Conservation (phyloP, 1,140 invertebrate genomes). For the Nebria ingens region DNA sequence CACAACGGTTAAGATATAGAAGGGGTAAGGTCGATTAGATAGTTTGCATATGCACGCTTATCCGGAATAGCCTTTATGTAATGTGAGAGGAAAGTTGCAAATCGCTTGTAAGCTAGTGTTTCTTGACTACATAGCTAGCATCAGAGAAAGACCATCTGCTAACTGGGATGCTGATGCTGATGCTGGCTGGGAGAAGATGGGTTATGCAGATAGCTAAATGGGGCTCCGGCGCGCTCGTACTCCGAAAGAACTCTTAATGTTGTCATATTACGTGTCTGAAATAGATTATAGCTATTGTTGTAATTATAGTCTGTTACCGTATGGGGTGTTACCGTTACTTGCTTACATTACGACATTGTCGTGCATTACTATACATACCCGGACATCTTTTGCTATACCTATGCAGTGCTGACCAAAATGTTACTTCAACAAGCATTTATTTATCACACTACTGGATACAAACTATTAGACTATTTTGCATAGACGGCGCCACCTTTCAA, state of each 20-base stretch:
- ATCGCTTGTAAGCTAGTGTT: too few relatives aligned
- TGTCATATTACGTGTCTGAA: slow-evolving; percentile 33
- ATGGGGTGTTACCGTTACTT: slow-evolving; percentile 19
- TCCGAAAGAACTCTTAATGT: slow-evolving; percentile 32
- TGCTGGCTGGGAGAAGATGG: slow-evolving; percentile 20
- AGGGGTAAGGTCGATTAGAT: slow-evolving; percentile 28
- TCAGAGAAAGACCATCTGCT: slow-evolving; percentile 26
- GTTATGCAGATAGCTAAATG: slow-evolving; percentile 30
- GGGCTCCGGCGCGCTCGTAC: slow-evolving; percentile 16
- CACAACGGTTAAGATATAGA: too few relatives aligned
- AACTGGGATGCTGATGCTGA: slow-evolving; percentile 19
- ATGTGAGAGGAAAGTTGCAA: too few relatives aligned
- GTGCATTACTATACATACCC: too few relatives aligned
- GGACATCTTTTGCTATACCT: too few relatives aligned
- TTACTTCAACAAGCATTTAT: too few relatives aligned
- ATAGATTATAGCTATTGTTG: slow-evolving; percentile 34
- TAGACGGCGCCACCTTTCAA: too few relatives aligned
- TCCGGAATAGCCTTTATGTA: slow-evolving; percentile 18
- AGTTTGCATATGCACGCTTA: slow-evolving; percentile 24
- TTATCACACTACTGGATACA: too few relatives aligned
- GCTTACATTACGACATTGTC: too few relatives aligned
- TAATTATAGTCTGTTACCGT: slow-evolving; percentile 30
- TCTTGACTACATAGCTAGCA: too few relatives aligned
- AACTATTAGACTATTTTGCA: too few relatives aligned
- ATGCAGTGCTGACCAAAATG: too few relatives aligned